These are phyloP conservation scores for Pemphigus obesinymphae DNA, from an alignment of 1,140 invertebrate genomes.

Conservation along the genomic window DNA sequence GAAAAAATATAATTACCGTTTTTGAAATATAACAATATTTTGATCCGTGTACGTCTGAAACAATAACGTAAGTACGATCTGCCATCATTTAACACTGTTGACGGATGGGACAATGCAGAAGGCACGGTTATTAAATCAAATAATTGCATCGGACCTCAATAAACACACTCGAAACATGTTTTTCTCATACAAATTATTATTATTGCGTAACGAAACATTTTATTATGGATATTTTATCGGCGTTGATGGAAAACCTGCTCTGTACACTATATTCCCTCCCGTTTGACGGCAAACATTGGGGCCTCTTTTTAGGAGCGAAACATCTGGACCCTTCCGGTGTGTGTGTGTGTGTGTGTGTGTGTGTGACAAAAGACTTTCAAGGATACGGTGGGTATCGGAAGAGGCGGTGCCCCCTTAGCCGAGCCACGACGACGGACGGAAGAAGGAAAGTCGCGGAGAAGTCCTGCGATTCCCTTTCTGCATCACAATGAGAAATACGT, in stretches of 20 bases:
- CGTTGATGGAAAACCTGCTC: conserved; percentile 16
- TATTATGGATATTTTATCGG: background rate
- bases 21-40: no score
- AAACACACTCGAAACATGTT: background rate
- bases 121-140: background rate
- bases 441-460: conserved; percentile 29
- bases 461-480: conserved; percentile 34
- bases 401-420: conserved; percentile 13
- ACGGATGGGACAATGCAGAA: background rate
- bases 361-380: conserved; percentile 34
- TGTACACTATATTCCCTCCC: background rate
- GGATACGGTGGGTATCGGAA: conserved; percentile 31
- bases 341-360: background rate
- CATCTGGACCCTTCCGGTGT: conserved; percentile 38
- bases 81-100: no score
- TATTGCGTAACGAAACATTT: background rate
- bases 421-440: background rate
- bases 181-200: background rate
- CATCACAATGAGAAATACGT: conserved; percentile 18
- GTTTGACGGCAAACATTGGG: conserved; percentile 22
- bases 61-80: no score
- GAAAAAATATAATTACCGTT: no score
- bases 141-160: background rate
- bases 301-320: conserved; percentile 27
- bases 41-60: no score